Conservation (phyloP, 92 coral and sea anemone species). For the Montipora capitata region DNA sequence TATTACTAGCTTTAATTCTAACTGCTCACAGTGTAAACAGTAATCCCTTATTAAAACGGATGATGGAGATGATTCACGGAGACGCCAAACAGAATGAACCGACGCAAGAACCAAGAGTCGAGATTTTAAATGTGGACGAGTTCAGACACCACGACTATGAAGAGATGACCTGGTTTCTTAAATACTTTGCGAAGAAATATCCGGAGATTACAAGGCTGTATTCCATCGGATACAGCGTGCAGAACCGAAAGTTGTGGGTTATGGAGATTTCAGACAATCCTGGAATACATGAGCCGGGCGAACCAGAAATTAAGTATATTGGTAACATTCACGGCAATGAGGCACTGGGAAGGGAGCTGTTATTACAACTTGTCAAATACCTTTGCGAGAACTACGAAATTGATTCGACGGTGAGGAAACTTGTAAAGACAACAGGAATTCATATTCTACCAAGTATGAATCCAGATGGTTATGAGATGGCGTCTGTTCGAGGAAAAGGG, state of each 20-base stretch:
- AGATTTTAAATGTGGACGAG: conserved; percentile 81
- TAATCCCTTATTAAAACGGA: conserved; percentile 20
- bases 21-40: conserved; percentile 11
- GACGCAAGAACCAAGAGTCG: conserved; percentile 38
- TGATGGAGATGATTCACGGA: conserved; percentile 39
- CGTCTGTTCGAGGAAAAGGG: conserved; percentile 82
- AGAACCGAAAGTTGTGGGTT: conserved; percentile 96
- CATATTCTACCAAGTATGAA: conserved; percentile 96
- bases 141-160: conserved; percentile 93
- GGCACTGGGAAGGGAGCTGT: conserved; percentile 88
- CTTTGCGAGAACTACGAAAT: conserved; percentile 90
- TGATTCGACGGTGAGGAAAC: conserved; percentile 72
- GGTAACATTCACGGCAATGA: conserved; percentile 97
- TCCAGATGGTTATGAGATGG: conserved; percentile 97
- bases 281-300: conserved; percentile 92
- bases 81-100: not conserved
- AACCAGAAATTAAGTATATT: conserved; percentile 91
- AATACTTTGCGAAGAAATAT: conserved; percentile 91
- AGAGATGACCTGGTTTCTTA: conserved; percentile 95
- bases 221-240: conserved; percentile 97
- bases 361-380: conserved; percentile 84
- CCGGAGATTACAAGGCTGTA: conserved; percentile 87
- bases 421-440: conserved; percentile 88
- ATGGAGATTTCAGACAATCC: conserved; percentile 96
- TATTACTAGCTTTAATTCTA: conserved; percentile 2